Base-by-base conservation (phyloP, 2,113 vertebrate species). In the Nyctereutes procyonoides region DNA sequence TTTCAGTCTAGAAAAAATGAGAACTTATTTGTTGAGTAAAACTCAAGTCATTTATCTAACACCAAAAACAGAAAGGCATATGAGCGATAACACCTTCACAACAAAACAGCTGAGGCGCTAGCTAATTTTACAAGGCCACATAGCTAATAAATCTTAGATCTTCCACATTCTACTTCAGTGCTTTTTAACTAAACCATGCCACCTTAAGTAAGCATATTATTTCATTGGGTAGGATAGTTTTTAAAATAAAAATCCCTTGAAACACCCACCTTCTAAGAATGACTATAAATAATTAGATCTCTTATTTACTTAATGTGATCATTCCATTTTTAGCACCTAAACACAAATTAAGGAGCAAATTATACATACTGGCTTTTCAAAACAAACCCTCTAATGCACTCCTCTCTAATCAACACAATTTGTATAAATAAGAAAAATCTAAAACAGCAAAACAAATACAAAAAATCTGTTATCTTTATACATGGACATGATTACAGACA, bases 171-270 rank as follows among this genome's bases (percentile, higher is more conserved):
- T 48, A 12, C 15, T 17, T 71, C 60, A 85, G 48, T 67, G 26
- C 43, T 97, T 87, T 88, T 48, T 55, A 93, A 91, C 53, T 74
- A 97, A 84, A 84, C 63, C 79, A 96, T 8, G 38, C 17, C 85
- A 93, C 17, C 53, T 67, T 69, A 87, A 90, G 69, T 30, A 83
- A 79, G 20, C 30, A 22, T 69, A 58, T 92, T 74, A 93, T 12
- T 76, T 71, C n/a, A 83, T 0, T 69, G 51, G n/a, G 30, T 77
- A 92, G 62, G 13, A 81, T 12, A 43, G 28, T 91, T 95, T 97
- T 87, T 87, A 97, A 94, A 97, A 81, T 53, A 97, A 97, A 96
- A 95, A 96, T 63, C 32, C 55, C 56, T 96, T 81, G 76, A 77
- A 92, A 96, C 67, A 94, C 48, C 81, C 83, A 77, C 35, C 56